phyloP scores from a whole-genome alignment of 2,888 invertebrate genomes.

The Galerucella nymphaeae region DNA sequence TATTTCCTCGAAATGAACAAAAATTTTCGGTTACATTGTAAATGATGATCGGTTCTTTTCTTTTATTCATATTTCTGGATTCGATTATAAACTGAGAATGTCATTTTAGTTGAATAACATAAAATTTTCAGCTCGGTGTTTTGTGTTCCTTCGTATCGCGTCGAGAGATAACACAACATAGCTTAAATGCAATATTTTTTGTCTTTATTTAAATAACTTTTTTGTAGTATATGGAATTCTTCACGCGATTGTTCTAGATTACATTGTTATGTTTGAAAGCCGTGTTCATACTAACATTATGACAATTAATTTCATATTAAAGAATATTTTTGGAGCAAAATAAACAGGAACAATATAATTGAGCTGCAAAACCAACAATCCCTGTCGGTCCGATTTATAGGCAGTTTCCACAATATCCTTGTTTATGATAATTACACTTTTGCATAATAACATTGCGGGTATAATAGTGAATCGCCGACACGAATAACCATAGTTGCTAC shows the following conservation, averaged over 20 bases:
- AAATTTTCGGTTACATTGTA: constrained; percentile 22
- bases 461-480: constrained; percentile 38
- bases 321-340: neutral
- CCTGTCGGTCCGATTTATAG: constrained; percentile 23
- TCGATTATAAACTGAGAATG: neutral
- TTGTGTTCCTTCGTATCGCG: neutral
- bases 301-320: neutral
- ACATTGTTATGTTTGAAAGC: no score
- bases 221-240: no score
- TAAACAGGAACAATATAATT: constrained; percentile 18
- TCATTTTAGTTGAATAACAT: neutral
- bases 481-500: constrained; percentile 41
- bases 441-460: constrained; percentile 40
- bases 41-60: constrained; percentile 17
- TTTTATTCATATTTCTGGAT: constrained; percentile 32
- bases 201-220: no score
- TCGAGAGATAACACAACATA: no score
- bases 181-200: no score
- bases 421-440: constrained; percentile 43
- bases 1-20: constrained; percentile 30
- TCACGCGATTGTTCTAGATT: no score
- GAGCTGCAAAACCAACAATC: constrained; percentile 23
- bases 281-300: neutral
- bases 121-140: neutral
- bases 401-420: constrained; percentile 39